phyloP scores from a whole-genome alignment of 1,140 invertebrate species.

The Nebria ingens region DNA sequence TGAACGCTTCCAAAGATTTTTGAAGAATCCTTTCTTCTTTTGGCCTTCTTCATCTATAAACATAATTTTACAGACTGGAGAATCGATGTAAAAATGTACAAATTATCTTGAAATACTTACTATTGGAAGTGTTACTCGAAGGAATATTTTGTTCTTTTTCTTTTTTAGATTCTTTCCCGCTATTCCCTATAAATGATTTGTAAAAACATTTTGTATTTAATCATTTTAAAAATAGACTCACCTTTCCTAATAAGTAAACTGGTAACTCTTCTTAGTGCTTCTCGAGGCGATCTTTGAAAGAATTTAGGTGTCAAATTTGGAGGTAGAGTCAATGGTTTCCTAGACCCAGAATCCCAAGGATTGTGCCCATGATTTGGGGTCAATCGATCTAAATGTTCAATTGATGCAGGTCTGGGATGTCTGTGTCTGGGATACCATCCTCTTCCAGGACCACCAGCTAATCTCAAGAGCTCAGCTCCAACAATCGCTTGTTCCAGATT shows the following conservation, averaged over 20 bases:
- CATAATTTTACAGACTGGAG: too few species aligned
- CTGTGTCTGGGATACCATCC: constrained; percentile 74
- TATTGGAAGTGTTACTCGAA: neutral
- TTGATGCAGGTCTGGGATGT: constrained; percentile 63
- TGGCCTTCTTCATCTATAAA: constrained; percentile 58
- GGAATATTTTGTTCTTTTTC: constrained; percentile 42
- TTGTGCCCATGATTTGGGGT: constrained; percentile 39
- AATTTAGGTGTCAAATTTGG: constrained; percentile 77
- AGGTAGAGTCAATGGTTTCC: constrained; percentile 68
- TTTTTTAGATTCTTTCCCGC: constrained; percentile 52
- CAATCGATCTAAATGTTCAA: constrained; percentile 68
- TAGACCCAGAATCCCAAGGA: constrained; percentile 40
- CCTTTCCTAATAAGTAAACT: constrained; percentile 78
- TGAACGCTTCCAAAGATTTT: constrained; percentile 71
- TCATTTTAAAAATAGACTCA: constrained; percentile 32
- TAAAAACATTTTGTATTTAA: constrained; percentile 19
- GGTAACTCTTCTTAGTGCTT: constrained; percentile 72
- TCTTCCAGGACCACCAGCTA: constrained; percentile 65
- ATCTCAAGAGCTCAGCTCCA: constrained; percentile 61
- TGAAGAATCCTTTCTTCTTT: constrained; percentile 74
- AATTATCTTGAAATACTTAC: neutral
- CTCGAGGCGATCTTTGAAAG: constrained; percentile 73
- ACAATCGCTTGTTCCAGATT: constrained; percentile 50
- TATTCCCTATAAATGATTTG: constrained; percentile 55
- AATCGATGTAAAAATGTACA: too few species aligned